Base-by-base conservation (phyloP, 2,888 invertebrate genomes). In the Platerodrilus igneus region DNA sequence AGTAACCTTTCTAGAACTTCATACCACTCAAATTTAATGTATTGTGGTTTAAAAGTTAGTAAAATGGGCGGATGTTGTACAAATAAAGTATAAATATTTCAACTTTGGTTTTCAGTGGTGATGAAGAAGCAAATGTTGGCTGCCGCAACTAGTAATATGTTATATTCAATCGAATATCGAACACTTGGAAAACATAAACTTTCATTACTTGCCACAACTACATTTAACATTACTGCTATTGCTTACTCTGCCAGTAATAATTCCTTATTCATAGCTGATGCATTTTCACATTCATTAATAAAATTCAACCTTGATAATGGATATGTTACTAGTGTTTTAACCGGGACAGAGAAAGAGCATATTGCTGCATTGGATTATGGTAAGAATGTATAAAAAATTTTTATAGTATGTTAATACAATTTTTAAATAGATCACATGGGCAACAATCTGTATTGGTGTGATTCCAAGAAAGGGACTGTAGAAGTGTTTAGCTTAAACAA, bases 401-500 rank as follows among this genome's bases (percentile, higher is more conserved):
- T n/a, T n/a, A n/a, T n/a, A n/a, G n/a, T n/a, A n/a, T n/a, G n/a
- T n/a, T n/a, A n/a, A n/a, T n/a, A n/a, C n/a, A n/a, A n/a, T n/a
- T n/a, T n/a, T n/a, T n/a, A n/a, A n/a, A n/a, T 26, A 82, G 89
- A 90, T 69, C 73, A 78, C 50, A 69, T 78, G 5, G 78, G 83
- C 0, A 80, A 86, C 43, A 81, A 80, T 48, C 64, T 91, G 0
- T 91, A 88, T 62, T 78, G 85, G 69, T 68, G 81, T 38, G 86
- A 90, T 61, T 69, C 72, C 0, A 74, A 74, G 0, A 73, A 75
- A 7, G 73, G 73, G 34, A 74, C 75, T 1, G 67, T 90, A 1
- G 86, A 87, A 59, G 77, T 66, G 2, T 59, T 81, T 7, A 85
- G 79, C 0, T 53, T 86, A 27, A 68, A 67, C 29, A 82, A 76